These are phyloP conservation scores for Eriocheir sinensis DNA, from an alignment of 1,140 invertebrate genomes.

Conservation along the genomic window DNA sequence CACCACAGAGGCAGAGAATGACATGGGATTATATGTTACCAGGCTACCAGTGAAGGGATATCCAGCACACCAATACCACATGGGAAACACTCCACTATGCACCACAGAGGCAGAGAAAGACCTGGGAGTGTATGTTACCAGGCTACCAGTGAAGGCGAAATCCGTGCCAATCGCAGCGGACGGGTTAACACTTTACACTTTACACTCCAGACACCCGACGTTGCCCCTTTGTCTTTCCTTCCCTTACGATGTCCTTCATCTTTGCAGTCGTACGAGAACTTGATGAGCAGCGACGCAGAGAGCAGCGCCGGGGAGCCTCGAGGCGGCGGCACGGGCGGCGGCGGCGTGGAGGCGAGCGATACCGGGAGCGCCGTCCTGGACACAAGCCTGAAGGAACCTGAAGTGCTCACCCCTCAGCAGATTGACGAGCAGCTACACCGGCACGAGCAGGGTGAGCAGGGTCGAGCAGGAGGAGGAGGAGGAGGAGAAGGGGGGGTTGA, in stretches of 20 bases:
- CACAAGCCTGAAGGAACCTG: slow-evolving; percentile 69
- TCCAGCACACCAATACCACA: too few species aligned
- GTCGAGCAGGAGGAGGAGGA: neutral
- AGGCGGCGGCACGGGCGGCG: neutral
- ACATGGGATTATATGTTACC: too few species aligned
- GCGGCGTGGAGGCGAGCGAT: neutral
- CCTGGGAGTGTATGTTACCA: too few species aligned
- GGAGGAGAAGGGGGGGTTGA: neutral
- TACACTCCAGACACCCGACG: neutral
- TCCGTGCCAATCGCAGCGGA: too few species aligned
- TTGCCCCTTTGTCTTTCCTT: slow-evolving; percentile 7
- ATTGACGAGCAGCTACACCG: slow-evolving; percentile 81
- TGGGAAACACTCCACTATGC: too few species aligned
- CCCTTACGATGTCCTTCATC: neutral
- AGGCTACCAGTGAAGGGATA: too few species aligned
- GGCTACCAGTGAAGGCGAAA: too few species aligned
- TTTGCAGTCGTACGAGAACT: slow-evolving; percentile 81
- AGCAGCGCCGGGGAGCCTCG: slow-evolving; percentile 50
- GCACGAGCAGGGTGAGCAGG: slow-evolving; percentile 63
- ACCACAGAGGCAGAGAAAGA: too few species aligned
- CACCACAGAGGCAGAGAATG: too few species aligned
- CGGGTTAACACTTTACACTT: neutral
- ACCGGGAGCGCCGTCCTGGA: slow-evolving; percentile 64
- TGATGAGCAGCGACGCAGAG: slow-evolving; percentile 77
- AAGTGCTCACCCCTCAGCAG: slow-evolving; percentile 75